Conservation (phyloP, 2,113 vertebrate species). For the Phylloscopus whistleri region DNA sequence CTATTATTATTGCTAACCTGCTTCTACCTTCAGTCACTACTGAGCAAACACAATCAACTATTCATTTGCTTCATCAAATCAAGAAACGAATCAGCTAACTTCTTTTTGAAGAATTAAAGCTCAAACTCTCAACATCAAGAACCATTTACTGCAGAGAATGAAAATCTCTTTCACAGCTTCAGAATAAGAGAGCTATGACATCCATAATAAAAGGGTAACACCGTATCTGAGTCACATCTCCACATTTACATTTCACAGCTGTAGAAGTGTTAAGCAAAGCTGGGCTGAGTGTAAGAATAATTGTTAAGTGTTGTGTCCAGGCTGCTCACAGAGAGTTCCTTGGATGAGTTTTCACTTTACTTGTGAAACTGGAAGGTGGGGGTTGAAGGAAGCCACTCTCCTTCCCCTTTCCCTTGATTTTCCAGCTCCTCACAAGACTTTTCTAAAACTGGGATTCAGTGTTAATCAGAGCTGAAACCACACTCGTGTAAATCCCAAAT, state of each 20-base stretch:
- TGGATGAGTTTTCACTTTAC: background rate
- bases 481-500: background rate
- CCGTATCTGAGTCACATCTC: background rate
- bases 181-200: background rate
- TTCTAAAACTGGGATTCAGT: background rate
- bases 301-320: background rate
- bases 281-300: background rate
- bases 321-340: background rate
- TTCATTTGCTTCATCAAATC: background rate
- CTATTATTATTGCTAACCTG: background rate
- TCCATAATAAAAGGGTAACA: background rate
- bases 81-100: constrained; percentile 17
- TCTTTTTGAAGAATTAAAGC: background rate
- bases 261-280: background rate
- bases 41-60: background rate
- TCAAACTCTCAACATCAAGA: background rate
- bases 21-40: background rate
- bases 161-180: background rate
- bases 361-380: background rate
- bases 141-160: background rate
- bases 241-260: background rate
- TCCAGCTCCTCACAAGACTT: background rate
- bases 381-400: background rate
- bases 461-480: background rate
- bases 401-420: background rate